phyloP scores from a whole-genome alignment of 2,888 invertebrate species.

The Caenorhabditis doughertyi region DNA sequence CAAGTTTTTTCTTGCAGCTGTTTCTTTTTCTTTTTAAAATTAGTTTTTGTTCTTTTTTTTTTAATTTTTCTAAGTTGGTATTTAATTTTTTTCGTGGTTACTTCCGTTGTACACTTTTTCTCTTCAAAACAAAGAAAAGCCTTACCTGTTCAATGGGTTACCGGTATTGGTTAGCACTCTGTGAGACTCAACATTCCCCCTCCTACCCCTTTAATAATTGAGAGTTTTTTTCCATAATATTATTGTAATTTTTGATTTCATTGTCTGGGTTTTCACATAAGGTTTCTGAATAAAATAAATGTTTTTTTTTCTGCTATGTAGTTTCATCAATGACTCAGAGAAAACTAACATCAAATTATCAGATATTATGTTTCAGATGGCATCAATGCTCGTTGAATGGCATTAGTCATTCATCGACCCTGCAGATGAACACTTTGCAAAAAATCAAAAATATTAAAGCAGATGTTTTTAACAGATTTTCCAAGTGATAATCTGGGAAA shows the following conservation, averaged over 20 bases:
- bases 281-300: no score
- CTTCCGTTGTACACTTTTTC: constrained; percentile 7
- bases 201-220: neutral
- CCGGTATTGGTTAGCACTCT: constrained; percentile 53
- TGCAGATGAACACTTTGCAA: no score
- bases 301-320: no score
- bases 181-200: constrained; percentile 45
- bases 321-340: no score
- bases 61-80: neutral
- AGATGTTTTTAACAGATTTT: no score
- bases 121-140: constrained; percentile 12
- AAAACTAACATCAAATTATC: no score
- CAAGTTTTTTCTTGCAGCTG: constrained; percentile 1
- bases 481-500: no score
- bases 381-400: no score
- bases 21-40: neutral
- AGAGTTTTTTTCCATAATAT: neutral
- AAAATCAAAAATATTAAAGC: no score
- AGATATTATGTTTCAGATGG: no score
- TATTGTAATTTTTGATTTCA: neutral
- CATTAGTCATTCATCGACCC: no score
- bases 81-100: neutral
- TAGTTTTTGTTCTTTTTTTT: neutral
- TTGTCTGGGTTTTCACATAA: neutral
- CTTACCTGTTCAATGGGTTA: constrained; percentile 14